phyloP scores from a whole-genome alignment of 2,113 vertebrate species.

The Vulpes lagopus region DNA sequence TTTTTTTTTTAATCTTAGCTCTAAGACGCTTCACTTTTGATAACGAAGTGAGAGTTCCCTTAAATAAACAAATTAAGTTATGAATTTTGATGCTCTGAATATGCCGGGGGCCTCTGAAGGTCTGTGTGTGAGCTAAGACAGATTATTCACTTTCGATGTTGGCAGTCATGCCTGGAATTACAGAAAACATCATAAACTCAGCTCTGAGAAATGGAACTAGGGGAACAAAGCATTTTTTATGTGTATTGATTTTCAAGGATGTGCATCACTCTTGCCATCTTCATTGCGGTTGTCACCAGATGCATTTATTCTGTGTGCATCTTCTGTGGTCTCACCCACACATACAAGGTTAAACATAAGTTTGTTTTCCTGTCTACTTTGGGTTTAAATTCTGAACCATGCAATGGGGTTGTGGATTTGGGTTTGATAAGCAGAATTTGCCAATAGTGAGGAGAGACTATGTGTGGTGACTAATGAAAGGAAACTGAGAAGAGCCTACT shows the following conservation, averaged over 20 bases:
- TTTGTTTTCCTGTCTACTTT: slow-evolving; percentile 19
- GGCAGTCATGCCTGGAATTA: slow-evolving; percentile 75
- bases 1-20: slow-evolving; percentile 72
- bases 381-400: slow-evolving; percentile 26
- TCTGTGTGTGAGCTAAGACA: slow-evolving; percentile 66
- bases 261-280: slow-evolving; percentile 31
- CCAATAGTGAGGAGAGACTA: neutral
- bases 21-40: slow-evolving; percentile 77
- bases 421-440: slow-evolving; percentile 30
- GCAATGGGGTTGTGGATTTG: neutral
- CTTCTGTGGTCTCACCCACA: neutral
- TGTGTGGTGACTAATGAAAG: slow-evolving; percentile 16
- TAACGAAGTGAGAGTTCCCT: slow-evolving; percentile 80
- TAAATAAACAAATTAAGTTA: slow-evolving; percentile 77
- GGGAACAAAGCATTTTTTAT: slow-evolving; percentile 69
- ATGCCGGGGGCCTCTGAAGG: slow-evolving; percentile 43
- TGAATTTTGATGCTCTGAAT: slow-evolving; percentile 72
- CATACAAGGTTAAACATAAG: slow-evolving; percentile 5
- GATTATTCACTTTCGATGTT: slow-evolving; percentile 68
- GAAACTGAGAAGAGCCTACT: neutral
- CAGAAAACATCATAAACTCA: slow-evolving; percentile 77
- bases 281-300: slow-evolving; percentile 23
- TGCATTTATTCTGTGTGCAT: slow-evolving; percentile 2
- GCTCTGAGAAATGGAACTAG: slow-evolving; percentile 83
- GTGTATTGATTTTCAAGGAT: slow-evolving; percentile 48